These are phyloP conservation scores for Drosophila bunnanda DNA, from an alignment of 2,888 invertebrate genomes.

Conservation along the genomic window DNA sequence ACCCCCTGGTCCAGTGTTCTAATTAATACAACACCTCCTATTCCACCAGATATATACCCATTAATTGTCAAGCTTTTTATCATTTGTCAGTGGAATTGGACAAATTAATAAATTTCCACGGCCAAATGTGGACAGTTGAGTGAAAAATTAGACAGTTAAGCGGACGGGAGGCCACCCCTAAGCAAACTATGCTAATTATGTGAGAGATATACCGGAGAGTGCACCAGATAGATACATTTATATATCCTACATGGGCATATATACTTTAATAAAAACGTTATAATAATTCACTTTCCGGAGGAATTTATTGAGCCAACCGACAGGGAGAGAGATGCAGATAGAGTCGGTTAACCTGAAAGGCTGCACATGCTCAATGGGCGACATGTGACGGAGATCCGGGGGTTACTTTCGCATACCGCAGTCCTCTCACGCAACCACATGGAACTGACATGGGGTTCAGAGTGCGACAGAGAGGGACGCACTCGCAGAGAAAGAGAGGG, in stretches of 20 bases:
- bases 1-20: conserved; percentile 47
- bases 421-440: conserved; percentile 70
- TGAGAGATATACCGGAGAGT: conserved; percentile 59
- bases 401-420: conserved; percentile 55
- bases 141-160: conserved; percentile 74
- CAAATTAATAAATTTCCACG: conserved; percentile 76
- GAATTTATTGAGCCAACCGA: conserved; percentile 70
- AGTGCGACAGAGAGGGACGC: conserved; percentile 32
- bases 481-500: conserved; percentile 16
- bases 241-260: conserved; percentile 26
- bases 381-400: conserved; percentile 68
- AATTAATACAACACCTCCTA: conserved; percentile 75
- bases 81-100: conserved; percentile 77
- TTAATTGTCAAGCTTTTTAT: conserved; percentile 76
- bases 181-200: conserved; percentile 72
- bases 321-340: conserved; percentile 26
- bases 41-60: conserved; percentile 55
- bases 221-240: conserved; percentile 2
- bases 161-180: conserved; percentile 25
- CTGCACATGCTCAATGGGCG: conserved; percentile 78
- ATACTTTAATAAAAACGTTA: conserved; percentile 75
- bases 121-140: conserved; percentile 76
- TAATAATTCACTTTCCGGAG: conserved; percentile 73
- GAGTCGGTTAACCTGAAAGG: conserved; percentile 69
- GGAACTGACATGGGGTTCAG: conserved; percentile 62